A percentile compares a stretch with the other conserved stretches of the same genome.
These are phyloP conservation scores for Lasiurus cinereus DNA, from an alignment of 2,113 vertebrate species.

Conservation along the genomic window DNA sequence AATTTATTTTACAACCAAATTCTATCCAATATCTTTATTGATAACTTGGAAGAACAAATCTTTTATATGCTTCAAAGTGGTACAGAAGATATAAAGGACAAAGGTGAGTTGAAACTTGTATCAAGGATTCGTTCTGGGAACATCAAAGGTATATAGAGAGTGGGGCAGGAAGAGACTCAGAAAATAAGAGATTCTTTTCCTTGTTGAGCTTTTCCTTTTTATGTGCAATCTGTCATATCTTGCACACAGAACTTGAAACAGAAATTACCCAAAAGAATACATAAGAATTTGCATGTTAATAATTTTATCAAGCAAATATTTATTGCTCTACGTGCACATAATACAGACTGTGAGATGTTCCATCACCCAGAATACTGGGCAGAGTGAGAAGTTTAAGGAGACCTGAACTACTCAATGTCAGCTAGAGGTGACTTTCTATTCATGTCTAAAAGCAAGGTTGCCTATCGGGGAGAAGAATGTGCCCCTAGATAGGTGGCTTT, in stretches of 20 bases:
- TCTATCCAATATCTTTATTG: neutral
- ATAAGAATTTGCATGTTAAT: neutral
- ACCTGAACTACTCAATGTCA: neutral
- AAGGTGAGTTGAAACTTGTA: constrained; percentile 40
- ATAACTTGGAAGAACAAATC: constrained; percentile 7
- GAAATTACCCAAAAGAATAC: neutral
- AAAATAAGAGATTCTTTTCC: neutral
- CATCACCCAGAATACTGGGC: neutral
- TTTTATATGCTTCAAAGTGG: neutral
- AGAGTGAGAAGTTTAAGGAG: neutral
- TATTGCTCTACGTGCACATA: neutral
- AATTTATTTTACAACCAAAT: neutral
- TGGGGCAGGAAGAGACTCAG: neutral
- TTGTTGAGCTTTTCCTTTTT: neutral
- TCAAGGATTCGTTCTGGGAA: neutral
- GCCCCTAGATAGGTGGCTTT: neutral
- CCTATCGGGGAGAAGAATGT: neutral
- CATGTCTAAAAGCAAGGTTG: neutral
- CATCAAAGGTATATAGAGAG: neutral
- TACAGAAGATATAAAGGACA: neutral
- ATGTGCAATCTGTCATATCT: neutral
- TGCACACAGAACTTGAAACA: neutral
- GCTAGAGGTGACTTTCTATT: neutral
- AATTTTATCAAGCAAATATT: neutral
- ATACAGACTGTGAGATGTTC: neutral